phyloP scores from a whole-genome alignment of 2,797 vertebrate species.

The Nothura maculosa region DNA sequence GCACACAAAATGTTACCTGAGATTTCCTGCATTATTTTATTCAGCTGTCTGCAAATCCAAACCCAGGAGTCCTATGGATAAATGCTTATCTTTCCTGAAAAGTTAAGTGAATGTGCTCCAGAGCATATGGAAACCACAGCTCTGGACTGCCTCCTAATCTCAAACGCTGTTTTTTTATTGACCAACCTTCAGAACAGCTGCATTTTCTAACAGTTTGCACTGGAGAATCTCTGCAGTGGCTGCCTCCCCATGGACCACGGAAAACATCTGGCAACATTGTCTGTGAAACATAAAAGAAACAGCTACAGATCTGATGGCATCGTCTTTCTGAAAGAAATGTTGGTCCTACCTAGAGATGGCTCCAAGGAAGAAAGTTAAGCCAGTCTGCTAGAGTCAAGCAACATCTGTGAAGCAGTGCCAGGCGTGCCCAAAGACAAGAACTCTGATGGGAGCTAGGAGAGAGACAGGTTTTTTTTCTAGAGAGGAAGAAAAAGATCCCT shows the following conservation, averaged over 20 bases:
- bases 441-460: neutral
- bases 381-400: neutral
- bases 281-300: conserved; percentile 78
- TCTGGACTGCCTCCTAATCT: neutral
- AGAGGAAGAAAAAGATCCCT: neutral
- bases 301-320: neutral
- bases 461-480: neutral
- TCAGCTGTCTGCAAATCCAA: neutral
- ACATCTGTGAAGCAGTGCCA: neutral
- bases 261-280: conserved; percentile 98
- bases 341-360: neutral
- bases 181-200: conserved; percentile 89
- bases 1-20: neutral
- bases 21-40: neutral
- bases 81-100: neutral
- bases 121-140: neutral
- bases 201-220: conserved; percentile 93
- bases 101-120: neutral
- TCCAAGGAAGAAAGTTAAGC: neutral
- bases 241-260: conserved; percentile 94
- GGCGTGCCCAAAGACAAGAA: neutral
- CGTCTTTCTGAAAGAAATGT: neutral
- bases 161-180: neutral
- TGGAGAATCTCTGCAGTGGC: conserved; percentile 93
- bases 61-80: neutral